Evolutionary conservation across 2,113 vertebrate genomes (phyloP).

Genomic region (Myiozetetes cayanensis): DNA sequence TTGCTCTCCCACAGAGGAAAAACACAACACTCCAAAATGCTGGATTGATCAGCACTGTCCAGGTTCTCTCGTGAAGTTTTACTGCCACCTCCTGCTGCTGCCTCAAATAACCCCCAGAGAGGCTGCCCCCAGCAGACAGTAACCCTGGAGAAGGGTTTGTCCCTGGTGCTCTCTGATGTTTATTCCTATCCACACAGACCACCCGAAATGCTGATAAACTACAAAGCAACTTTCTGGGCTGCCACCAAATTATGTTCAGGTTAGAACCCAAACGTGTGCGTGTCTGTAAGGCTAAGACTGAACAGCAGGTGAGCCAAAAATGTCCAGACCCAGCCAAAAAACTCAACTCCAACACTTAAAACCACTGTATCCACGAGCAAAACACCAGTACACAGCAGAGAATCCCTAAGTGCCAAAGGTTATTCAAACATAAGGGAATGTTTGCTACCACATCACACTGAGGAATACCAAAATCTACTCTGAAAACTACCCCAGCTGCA

Average conservation of each 20-base stretch:
- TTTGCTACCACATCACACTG: neutral
- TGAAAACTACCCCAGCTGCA: neutral
- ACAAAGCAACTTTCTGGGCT: neutral
- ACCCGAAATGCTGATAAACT: neutral
- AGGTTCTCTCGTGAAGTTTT: neutral
- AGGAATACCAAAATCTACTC: neutral
- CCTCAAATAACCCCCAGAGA: neutral
- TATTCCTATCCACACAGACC: neutral
- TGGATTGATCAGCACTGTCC: neutral
- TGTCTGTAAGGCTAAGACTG: neutral
- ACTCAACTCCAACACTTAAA: neutral
- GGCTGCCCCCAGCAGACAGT: neutral
- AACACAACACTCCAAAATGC: neutral
- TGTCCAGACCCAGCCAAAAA: neutral
- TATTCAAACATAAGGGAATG: neutral
- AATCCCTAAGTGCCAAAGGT: neutral
- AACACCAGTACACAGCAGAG: neutral
- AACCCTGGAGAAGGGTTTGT: neutral
- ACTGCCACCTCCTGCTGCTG: neutral
- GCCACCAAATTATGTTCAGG: neutral
- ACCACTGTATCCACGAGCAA: neutral
- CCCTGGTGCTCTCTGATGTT: neutral
- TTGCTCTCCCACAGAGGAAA: neutral
- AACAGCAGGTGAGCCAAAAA: neutral
- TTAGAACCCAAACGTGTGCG: neutral